These are phyloP conservation scores for Cerastoderma edule DNA, from an alignment of 2,888 invertebrate species.

Conservation along the genomic window DNA sequence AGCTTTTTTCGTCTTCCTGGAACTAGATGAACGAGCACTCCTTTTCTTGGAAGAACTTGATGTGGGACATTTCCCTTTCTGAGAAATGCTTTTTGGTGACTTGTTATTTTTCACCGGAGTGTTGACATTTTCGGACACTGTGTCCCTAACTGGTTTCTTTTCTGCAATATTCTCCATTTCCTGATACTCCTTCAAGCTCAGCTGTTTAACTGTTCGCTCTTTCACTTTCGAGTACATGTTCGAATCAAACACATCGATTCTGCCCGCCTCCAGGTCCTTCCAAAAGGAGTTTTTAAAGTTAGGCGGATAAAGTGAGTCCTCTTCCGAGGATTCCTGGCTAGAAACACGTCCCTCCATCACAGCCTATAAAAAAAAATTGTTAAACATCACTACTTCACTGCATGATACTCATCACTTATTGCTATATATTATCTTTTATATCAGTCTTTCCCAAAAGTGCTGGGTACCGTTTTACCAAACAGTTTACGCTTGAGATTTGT, in stretches of 20 bases:
- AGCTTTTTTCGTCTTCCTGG: neutral
- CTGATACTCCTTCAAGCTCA: slow-evolving; percentile 14
- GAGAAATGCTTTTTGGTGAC: neutral
- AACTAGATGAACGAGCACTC: neutral
- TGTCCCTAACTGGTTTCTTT: too few relatives aligned
- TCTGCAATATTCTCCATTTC: neutral
- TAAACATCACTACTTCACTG: too few relatives aligned
- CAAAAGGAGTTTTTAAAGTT: slow-evolving; percentile 82
- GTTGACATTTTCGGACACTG: too few relatives aligned
- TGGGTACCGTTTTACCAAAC: too few relatives aligned
- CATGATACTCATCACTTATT: too few relatives aligned
- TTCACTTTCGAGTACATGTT: slow-evolving; percentile 84
- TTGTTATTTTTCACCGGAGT: neutral
- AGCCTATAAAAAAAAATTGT: slow-evolving; percentile 46
- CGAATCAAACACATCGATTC: slow-evolving; percentile 80
- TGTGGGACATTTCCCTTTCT: neutral
- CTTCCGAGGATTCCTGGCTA: slow-evolving; percentile 35
- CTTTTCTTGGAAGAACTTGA: slow-evolving; percentile 8
- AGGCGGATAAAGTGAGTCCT: slow-evolving; percentile 47
- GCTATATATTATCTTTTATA: too few relatives aligned
- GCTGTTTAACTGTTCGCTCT: slow-evolving; percentile 44
- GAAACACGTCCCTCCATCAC: slow-evolving; percentile 64
- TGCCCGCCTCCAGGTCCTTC: slow-evolving; percentile 82
- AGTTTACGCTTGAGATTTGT: too few relatives aligned
- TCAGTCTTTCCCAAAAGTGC: too few relatives aligned